Base-by-base conservation (phyloP, 2,888 invertebrate genomes). In the Phengaris alcon region DNA sequence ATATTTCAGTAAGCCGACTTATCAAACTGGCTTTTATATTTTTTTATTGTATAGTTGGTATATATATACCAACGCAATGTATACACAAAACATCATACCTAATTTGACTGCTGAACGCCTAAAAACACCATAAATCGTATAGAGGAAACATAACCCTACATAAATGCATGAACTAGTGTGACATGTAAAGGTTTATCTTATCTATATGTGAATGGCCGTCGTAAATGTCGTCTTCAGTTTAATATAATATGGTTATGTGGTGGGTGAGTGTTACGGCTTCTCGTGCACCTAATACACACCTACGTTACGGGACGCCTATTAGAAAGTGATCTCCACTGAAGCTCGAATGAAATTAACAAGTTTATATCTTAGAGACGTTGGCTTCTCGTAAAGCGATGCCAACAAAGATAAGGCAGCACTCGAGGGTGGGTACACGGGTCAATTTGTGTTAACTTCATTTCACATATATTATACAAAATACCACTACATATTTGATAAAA, bases 331-430 rank as follows among this genome's bases (percentile, higher is more conserved):
- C 15, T 15, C 10, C 22, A 15, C 48, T 15, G 48, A 70, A 15
- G 51, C 48, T 70, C 70, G 51, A 10, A 48, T 70, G 51, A 70
- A 70, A 64, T 64, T 64, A 64, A 44, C 64, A 13, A 64, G 64
- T 64, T 64, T 64, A 64, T 64, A 44, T 35, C 64, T 64, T 0
- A 44, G 64, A 35, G 35, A 35, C 13, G 12, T 64, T 35, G 64
- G 64, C 12, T 64, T 35, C 52, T 52, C 52, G 52, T 52, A 52
- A 52, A 52, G 52, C 12, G 52, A 52, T 52, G 52, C 52, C 52
- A 52, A 4, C 4, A 5, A 13, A 64, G 64, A 44, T 64, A 64
- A 22, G 22, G 22, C 22, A 22, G 10, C 59, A 22, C 10, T 59
- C 22, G 8, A 59, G 59, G 9, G 59, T n/a, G 8, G 8, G n/a